Conservation (phyloP, 2,888 invertebrate species). For the Lithophane socia region DNA sequence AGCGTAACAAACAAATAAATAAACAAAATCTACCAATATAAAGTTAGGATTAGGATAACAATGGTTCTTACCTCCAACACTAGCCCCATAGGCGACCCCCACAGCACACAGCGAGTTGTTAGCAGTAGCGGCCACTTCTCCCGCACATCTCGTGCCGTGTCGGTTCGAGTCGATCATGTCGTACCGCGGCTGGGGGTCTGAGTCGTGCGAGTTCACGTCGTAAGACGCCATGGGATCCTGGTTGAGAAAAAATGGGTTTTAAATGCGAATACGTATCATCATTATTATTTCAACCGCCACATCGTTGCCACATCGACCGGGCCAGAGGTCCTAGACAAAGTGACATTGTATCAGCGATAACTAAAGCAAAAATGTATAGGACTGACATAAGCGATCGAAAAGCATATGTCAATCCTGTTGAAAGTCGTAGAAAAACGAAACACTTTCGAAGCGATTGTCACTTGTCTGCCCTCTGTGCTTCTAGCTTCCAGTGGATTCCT, state of each 20-base stretch:
- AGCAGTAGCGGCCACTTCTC: conserved; percentile 99
- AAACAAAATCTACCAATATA: no score
- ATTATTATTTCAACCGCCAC: background rate
- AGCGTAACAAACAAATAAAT: no score
- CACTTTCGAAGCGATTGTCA: no score
- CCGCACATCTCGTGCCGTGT: conserved; percentile 98
- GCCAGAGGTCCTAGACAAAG: no score
- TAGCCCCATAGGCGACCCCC: conserved; percentile 98
- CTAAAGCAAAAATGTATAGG: no score
- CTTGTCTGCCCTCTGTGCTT: no score
- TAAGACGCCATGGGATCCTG: conserved; percentile 98
- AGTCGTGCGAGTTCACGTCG: conserved; percentile 98
- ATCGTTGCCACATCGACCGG: background rate
- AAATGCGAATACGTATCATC: background rate
- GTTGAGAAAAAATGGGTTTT: conserved; percentile 11
- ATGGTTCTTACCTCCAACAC: conserved; percentile 94
- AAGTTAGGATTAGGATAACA: no score
- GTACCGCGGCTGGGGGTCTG: conserved; percentile 99
- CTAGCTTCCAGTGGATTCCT: no score
- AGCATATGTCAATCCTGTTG: no score
- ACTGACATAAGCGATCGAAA: no score
- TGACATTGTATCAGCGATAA: no score
- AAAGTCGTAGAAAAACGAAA: no score
- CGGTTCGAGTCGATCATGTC: conserved; percentile 99
- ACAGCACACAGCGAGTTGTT: conserved; percentile 99